These are phyloP conservation scores for Hapalemur alaotrensis DNA, from an alignment of 2,797 vertebrate species.

Conservation along the genomic window DNA sequence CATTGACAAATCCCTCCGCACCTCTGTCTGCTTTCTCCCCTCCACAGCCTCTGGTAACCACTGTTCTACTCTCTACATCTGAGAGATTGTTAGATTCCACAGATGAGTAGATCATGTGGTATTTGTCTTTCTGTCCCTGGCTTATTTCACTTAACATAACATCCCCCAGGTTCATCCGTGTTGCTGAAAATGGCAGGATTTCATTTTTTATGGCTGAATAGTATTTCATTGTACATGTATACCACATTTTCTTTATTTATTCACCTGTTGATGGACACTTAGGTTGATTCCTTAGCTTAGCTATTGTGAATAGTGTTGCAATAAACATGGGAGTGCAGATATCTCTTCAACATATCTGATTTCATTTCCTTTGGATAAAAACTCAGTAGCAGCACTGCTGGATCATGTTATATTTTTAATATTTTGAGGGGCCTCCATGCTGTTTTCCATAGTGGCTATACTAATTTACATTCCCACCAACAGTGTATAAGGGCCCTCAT, in stretches of 20 bases:
- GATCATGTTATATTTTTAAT: background rate
- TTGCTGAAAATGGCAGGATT: background rate
- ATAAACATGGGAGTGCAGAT: background rate
- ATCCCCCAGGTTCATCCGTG: background rate
- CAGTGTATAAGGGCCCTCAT: background rate
- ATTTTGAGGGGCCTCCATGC: background rate
- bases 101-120: background rate
- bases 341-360: background rate
- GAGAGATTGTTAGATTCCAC: background rate
- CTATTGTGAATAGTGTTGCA: background rate
- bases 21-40: background rate
- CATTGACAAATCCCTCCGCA: background rate
- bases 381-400: background rate
- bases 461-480: background rate
- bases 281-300: background rate
- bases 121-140: background rate
- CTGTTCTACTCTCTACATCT: background rate
- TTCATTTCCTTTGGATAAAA: background rate
- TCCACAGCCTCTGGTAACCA: background rate
- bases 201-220: background rate
- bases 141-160: background rate
- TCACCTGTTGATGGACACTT: background rate
- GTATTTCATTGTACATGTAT: background rate
- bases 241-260: background rate
- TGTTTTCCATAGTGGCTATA: background rate